Evolutionary conservation across 2,888 invertebrate species (phyloP), one percentile per base, ranked within the genome.

Genomic region (Silvanus unidentatus): DNA sequence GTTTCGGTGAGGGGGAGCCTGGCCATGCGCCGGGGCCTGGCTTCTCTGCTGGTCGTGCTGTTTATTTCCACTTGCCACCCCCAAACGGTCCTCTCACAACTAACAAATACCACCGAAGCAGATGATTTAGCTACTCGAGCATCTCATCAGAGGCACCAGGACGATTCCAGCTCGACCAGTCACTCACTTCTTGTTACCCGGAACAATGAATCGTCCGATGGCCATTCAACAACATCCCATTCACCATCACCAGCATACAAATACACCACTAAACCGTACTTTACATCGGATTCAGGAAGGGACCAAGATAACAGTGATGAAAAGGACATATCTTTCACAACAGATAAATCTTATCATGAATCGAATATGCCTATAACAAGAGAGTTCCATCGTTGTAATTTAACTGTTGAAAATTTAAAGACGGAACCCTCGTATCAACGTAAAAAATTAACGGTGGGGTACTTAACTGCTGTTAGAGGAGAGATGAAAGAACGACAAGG

Each of bases 401-500:
- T 62, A 27, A 54, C 56, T n/a, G 58, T 58, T 42, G 60, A 57
- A 10, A 54, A 62, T 44, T 59, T 61, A 16, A 60, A 60, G 75
- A 78, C 76, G 75, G 79, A 77, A 73, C 78, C 77, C 73, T 68
- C 73, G 60, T 70, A 74, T 72, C 76, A 75, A 73, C 76, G 73
- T 69, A 77, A 70, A 56, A 64, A 76, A 50, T 78, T 93, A 63
- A 88, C 84, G 59, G 80, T 93, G 62, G 93, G 93, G 52, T 93
- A 91, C 73, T 77, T 93, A 65, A 86, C 91, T 41, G 88, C 90
- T 44, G 80, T 86, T 66, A 87, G 80, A 70, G 71, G 70, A 13
- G 81, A 79, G 43, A 77, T 83, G 55, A 83, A 82, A 62, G 86
- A 86, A 68, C 79, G 88, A 52, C 88, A 89, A 73, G 94, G 93